A percentile compares a stretch with the other conserved stretches of the same genome.
Conservation (phyloP, 2,797 vertebrate genomes). For the Xyrichtys novacula region DNA sequence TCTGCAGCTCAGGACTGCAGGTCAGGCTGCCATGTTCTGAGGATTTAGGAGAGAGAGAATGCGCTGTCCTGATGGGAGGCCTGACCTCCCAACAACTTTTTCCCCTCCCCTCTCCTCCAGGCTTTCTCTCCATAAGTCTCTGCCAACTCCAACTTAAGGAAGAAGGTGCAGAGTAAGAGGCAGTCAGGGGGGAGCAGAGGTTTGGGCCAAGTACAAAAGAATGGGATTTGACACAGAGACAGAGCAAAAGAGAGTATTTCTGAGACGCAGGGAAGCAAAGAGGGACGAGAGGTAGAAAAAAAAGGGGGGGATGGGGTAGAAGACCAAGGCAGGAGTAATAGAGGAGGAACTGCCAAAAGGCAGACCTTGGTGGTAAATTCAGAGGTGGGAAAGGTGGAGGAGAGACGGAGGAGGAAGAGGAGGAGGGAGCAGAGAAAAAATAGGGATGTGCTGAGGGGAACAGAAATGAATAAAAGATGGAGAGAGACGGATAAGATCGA, state of each 20-base stretch:
- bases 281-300: slow-evolving; percentile 31
- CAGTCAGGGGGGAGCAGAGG: slow-evolving; percentile 21
- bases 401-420: slow-evolving; percentile 45
- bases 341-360: slow-evolving; percentile 65
- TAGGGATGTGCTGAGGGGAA: slow-evolving; percentile 66
- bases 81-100: slow-evolving; percentile 32
- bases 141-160: slow-evolving; percentile 58
- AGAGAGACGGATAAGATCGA: slow-evolving; percentile 65
- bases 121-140: slow-evolving; percentile 33
- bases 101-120: slow-evolving; percentile 7
- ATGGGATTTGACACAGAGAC: slow-evolving; percentile 51
- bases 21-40: not conserved
- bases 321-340: slow-evolving; percentile 31
- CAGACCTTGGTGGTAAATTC: slow-evolving; percentile 67
- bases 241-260: slow-evolving; percentile 58
- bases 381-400: slow-evolving; percentile 56
- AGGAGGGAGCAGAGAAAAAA: slow-evolving; percentile 56
- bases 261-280: slow-evolving; percentile 44
- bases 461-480: slow-evolving; percentile 78
- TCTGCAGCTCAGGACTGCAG: not conserved
- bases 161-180: slow-evolving; percentile 33
- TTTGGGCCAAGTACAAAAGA: slow-evolving; percentile 47
- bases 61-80: not conserved
- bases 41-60: not conserved
- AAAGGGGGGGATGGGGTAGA: slow-evolving; percentile 12